These are phyloP conservation scores for Holotrichia oblita DNA, from an alignment of 1,140 invertebrate species.

Conservation along the genomic window DNA sequence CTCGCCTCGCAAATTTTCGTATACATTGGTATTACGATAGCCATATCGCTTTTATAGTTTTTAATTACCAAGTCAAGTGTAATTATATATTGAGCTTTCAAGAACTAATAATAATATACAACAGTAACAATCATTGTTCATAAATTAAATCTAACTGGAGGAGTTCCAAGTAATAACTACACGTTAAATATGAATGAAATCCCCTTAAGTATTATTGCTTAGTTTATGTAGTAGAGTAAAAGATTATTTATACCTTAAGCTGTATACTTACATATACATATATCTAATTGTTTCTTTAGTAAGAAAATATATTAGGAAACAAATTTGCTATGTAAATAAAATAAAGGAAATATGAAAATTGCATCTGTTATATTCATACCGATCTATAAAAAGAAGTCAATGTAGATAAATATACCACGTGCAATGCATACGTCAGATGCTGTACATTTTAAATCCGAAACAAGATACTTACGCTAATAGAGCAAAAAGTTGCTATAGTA, in stretches of 20 bases:
- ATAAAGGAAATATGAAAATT: too few relatives aligned
- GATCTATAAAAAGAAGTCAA: background rate
- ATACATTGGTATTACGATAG: background rate
- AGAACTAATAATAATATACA: background rate
- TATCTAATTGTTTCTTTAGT: too few relatives aligned
- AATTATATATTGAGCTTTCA: slow-evolving; percentile 21
- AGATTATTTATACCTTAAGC: too few relatives aligned
- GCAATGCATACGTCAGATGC: background rate
- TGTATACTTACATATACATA: too few relatives aligned
- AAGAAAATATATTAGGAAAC: too few relatives aligned
- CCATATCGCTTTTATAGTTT: background rate
- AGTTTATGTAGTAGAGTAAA: too few relatives aligned
- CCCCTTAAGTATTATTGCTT: too few relatives aligned
- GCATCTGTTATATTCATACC: too few relatives aligned
- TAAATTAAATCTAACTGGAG: background rate
- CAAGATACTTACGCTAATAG: background rate
- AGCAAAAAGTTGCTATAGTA: slow-evolving; percentile 11
- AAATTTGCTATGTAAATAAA: too few relatives aligned
- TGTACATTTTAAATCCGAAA: slow-evolving; percentile 2
- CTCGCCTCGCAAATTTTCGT: background rate
- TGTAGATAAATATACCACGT: background rate
- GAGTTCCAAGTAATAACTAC: too few relatives aligned
- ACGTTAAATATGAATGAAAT: too few relatives aligned
- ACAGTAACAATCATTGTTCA: background rate
- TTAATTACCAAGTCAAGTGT: background rate